Base-by-base conservation (phyloP, 2,888 invertebrate species). In the Archips crataeganus region DNA sequence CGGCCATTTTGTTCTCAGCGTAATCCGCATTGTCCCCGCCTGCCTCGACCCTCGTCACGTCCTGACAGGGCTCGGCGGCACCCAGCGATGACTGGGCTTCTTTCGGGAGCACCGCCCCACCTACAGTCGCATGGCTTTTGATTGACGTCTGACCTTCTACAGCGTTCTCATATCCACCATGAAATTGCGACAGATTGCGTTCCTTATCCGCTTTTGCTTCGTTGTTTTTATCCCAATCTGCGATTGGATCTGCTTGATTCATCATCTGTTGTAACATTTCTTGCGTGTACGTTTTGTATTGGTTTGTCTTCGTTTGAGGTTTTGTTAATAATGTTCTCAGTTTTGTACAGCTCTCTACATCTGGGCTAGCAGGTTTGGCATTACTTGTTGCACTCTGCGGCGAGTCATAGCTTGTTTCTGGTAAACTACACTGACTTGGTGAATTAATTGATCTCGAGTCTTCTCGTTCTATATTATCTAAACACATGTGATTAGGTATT, bases 241-340 rank as follows among this genome's bases (percentile, higher is more conserved):
- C 84, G 70, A 82, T 82, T 72, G 90, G 87, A 75, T 83, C 85
- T 60, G 85, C 74, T 76, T 86, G 84, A 83, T 86, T 85, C 85
- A 87, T 83, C 82, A 86, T 87, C 54, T 81, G 86, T 74, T 90
- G 88, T 75, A 87, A 76, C 75, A 87, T 82, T 77, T 90, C 88
- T 77, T 89, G 87, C 32, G 85, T 79, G 66, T 87, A 89, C 34
- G 85, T 76, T 78, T 91, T 88, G 64, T 88, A 83, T 77, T 82
- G 82, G 54, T 79, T 79, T 77, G 86, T 92, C 84, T 87, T 90
- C 72, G 74, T 79, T 5, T 78, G 79, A 5, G 88, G 85, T 74
- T 91, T 90, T 3, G 94, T 95, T 71, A 96, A 87, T 67, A 96
- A 83, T 0, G 96, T 95, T 78, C 96, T 92, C 32, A 96, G 84